phyloP scores from a whole-genome alignment of 2,888 invertebrate species.

The Augochlorella aurata region DNA sequence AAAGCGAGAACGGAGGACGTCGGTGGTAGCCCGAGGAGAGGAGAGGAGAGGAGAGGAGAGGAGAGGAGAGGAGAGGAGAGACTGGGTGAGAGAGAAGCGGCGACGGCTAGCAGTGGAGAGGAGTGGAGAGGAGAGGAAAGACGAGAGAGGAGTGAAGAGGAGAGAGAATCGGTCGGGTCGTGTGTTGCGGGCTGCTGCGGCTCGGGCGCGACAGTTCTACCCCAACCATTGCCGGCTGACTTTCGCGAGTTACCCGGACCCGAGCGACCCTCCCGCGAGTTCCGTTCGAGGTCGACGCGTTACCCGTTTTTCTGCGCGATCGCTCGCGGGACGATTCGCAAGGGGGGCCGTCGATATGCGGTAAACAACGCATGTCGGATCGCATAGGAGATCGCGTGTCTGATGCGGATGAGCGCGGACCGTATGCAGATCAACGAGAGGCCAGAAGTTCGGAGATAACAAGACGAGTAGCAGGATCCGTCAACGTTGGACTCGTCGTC shows the following conservation, averaged over 20 bases:
- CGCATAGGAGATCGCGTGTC: slow-evolving; percentile 1
- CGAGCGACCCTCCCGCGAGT: slow-evolving; percentile 27
- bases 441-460: neutral
- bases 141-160: slow-evolving; percentile 12
- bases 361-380: slow-evolving; percentile 3
- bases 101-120: neutral
- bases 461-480: neutral
- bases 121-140: slow-evolving; percentile 29
- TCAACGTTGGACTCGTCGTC: slow-evolving; percentile 58
- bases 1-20: slow-evolving; percentile 17
- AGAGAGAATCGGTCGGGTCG: slow-evolving; percentile 74
- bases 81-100: too few relatives aligned
- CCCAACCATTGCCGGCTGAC: slow-evolving; percentile 78
- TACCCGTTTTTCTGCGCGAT: neutral
- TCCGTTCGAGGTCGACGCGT: neutral
- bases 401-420: neutral
- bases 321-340: neutral
- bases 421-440: neutral
- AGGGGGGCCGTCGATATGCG: neutral
- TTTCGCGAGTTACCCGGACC: slow-evolving; percentile 62
- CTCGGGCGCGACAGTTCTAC: slow-evolving; percentile 81
- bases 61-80: slow-evolving; percentile 27
- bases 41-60: neutral
- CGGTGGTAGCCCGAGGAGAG: neutral
- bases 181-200: slow-evolving; percentile 82